A percentile compares a stretch with the other conserved stretches of the same genome.
Conservation (phyloP, 2,797 vertebrate genomes). For the Hirundo rustica region DNA sequence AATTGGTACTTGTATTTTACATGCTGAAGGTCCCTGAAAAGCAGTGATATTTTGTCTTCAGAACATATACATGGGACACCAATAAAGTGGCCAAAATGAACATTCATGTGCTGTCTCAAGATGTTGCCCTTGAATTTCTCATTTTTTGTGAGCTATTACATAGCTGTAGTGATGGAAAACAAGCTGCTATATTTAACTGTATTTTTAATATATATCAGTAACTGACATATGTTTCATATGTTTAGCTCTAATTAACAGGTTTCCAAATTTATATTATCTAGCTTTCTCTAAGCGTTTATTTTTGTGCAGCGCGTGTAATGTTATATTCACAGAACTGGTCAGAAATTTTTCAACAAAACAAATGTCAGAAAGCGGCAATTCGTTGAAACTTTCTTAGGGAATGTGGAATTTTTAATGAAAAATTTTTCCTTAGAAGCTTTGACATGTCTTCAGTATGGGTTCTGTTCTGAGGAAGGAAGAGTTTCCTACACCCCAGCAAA, state of each 20-base stretch:
- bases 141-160: not conserved
- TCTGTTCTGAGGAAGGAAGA: not conserved
- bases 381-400: not conserved
- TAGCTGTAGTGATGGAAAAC: not conserved
- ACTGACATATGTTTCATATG: constrained; percentile 4
- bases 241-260: constrained; percentile 23
- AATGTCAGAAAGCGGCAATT: not conserved
- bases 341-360: not conserved
- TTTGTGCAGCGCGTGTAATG: not conserved
- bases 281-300: constrained; percentile 14
- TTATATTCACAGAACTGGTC: not conserved
- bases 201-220: constrained; percentile 6
- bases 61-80: not conserved
- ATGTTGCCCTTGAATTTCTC: not conserved
- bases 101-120: not conserved
- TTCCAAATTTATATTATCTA: not conserved
- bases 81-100: not conserved
- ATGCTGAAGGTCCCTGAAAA: not conserved
- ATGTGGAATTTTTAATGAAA: not conserved
- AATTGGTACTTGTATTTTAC: not conserved
- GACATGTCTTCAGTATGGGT: not conserved
- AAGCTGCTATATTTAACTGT: constrained; percentile 19
- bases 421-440: not conserved
- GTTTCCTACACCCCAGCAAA: too few species aligned
- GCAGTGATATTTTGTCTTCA: not conserved